Percentiles rank a stretch among this genome's conserved stretches.
These are phyloP conservation scores for Brachyptera risi DNA, from an alignment of 2,888 invertebrate genomes.

Conservation along the genomic window DNA sequence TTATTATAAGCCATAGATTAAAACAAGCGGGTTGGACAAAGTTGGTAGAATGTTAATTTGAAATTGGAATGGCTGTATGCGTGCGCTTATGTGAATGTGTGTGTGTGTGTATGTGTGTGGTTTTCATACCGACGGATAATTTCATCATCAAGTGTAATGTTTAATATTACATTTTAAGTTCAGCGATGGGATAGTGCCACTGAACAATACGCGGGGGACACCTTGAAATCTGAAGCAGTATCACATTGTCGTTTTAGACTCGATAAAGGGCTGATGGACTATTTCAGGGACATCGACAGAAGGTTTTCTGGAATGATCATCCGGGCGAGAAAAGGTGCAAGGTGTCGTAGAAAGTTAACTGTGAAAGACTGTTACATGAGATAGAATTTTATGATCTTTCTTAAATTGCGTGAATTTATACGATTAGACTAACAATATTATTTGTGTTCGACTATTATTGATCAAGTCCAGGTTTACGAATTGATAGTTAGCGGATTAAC, in stretches of 20 bases:
- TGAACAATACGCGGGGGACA: not conserved
- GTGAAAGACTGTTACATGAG: too few species aligned
- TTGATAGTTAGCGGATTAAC: too few species aligned
- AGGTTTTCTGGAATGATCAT: too few species aligned
- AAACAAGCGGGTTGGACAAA: constrained; percentile 10
- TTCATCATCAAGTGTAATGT: not conserved
- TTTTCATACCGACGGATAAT: not conserved
- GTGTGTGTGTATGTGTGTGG: not conserved
- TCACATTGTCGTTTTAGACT: constrained; percentile 5
- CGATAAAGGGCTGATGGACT: constrained; percentile 1
- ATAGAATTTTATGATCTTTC: too few species aligned
- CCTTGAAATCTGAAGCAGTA: not conserved
- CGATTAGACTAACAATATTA: too few species aligned
- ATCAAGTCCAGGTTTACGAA: too few species aligned
- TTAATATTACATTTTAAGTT: not conserved
- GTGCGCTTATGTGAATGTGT: not conserved
- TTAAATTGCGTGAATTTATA: too few species aligned
- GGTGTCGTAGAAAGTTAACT: too few species aligned
- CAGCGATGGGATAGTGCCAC: not conserved
- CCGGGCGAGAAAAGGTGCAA: too few species aligned
- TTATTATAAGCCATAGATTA: constrained; percentile 21
- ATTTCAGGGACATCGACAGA: too few species aligned
- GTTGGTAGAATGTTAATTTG: constrained; percentile 8
- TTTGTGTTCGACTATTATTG: too few species aligned
- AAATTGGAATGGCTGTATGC: constrained; percentile 6